Percentiles rank a stretch among this genome's conserved stretches.
These are phyloP conservation scores for Apostichopus leukothele DNA, from an alignment of 53 echinoderm and acorn worm species.

Conservation along the genomic window DNA sequence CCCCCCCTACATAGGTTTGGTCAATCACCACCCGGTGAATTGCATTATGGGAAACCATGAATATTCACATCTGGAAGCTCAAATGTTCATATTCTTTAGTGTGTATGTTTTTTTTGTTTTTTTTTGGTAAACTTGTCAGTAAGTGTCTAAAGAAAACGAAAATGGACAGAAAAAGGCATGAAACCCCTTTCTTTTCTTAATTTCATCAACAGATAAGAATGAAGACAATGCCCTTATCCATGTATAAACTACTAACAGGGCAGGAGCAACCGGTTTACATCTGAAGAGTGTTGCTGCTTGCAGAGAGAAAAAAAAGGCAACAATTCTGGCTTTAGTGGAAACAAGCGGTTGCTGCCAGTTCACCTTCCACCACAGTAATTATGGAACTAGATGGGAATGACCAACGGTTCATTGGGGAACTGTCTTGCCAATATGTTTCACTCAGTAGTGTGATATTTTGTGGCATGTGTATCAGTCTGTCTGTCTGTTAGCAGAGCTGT, in stretches of 20 bases:
- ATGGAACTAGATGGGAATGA: neutral
- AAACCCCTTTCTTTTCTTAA: neutral
- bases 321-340: neutral
- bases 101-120: too few species aligned
- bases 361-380: neutral
- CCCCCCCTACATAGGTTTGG: too few species aligned
- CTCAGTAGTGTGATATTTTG: too few species aligned
- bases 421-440: too few species aligned
- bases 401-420: too few species aligned
- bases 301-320: neutral
- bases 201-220: constrained; percentile 77
- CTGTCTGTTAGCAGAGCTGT: neutral
- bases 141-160: too few species aligned
- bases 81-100: too few species aligned
- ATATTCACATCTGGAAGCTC: too few species aligned
- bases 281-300: constrained; percentile 47
- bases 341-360: neutral
- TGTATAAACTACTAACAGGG: constrained; percentile 97
- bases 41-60: too few species aligned
- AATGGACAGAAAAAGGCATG: too few species aligned
- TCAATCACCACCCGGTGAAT: too few species aligned
- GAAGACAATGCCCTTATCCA: constrained; percentile 99
- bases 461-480: neutral
- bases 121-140: too few species aligned
- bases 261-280: constrained; percentile 98